Conservation (phyloP, 2,113 vertebrate genomes). For the Odontophorus gujanensis region DNA sequence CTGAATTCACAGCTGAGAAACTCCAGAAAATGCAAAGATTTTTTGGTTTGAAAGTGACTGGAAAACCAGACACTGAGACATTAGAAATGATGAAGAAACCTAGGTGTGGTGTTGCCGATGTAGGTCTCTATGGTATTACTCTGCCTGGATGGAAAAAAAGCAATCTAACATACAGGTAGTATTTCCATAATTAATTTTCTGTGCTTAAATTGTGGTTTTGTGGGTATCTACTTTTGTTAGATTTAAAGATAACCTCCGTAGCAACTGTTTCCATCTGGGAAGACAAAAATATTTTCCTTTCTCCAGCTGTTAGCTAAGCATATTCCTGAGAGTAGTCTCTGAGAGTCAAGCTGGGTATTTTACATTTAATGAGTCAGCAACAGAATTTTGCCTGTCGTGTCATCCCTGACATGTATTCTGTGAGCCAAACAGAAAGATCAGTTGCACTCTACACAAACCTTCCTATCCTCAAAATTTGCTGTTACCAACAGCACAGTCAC, state of each 20-base stretch:
- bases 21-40: constrained; percentile 82
- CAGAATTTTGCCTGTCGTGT: background rate
- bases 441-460: background rate
- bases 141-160: constrained; percentile 78
- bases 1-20: constrained; percentile 40
- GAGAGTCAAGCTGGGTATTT: background rate
- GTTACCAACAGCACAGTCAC: background rate
- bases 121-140: constrained; percentile 75
- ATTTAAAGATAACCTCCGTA: background rate
- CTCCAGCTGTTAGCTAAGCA: background rate
- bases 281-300: background rate
- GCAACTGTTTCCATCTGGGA: background rate
- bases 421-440: background rate
- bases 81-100: constrained; percentile 77
- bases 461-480: background rate
- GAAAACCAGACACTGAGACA: constrained; percentile 72
- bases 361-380: background rate
- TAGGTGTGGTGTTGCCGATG: constrained; percentile 79
- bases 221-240: background rate
- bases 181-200: background rate
- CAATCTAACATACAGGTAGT: constrained; percentile 82
- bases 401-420: background rate
- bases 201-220: background rate
- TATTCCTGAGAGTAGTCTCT: background rate
- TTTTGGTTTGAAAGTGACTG: constrained; percentile 79